phyloP scores from a whole-genome alignment of 2,797 vertebrate genomes.

The Galago senegalensis region DNA sequence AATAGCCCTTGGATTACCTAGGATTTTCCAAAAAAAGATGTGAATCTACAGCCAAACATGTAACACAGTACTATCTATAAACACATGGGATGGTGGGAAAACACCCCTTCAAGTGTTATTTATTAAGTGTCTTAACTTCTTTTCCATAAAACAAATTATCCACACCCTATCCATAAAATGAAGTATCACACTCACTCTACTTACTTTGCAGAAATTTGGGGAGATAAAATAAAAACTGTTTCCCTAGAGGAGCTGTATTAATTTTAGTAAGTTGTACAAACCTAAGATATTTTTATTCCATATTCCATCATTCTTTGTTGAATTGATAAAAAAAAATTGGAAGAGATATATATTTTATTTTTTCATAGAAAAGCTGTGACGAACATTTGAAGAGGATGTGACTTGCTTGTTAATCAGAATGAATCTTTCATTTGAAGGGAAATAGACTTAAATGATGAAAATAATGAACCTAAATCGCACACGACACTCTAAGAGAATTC shows the following conservation, averaged over 20 bases:
- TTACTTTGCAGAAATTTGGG: background rate
- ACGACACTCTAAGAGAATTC: background rate
- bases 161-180: background rate
- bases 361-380: slow-evolving; percentile 14
- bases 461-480: background rate
- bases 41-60: background rate
- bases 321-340: slow-evolving; percentile 21
- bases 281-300: slow-evolving; percentile 32
- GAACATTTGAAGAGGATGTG: background rate
- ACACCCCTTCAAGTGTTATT: background rate
- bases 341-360: slow-evolving; percentile 28
- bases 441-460: slow-evolving; percentile 52
- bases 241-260: background rate
- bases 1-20: background rate
- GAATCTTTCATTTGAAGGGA: slow-evolving; percentile 43
- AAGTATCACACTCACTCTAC: background rate
- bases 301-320: slow-evolving; percentile 27
- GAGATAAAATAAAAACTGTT: background rate
- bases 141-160: slow-evolving; percentile 22
- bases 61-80: background rate
- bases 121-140: background rate
- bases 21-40: background rate
- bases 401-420: slow-evolving; percentile 2
- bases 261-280: slow-evolving; percentile 26
- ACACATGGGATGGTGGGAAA: background rate